phyloP scores from a whole-genome alignment of 1,140 invertebrate genomes.

The Polypedilum vanderplanki region DNA sequence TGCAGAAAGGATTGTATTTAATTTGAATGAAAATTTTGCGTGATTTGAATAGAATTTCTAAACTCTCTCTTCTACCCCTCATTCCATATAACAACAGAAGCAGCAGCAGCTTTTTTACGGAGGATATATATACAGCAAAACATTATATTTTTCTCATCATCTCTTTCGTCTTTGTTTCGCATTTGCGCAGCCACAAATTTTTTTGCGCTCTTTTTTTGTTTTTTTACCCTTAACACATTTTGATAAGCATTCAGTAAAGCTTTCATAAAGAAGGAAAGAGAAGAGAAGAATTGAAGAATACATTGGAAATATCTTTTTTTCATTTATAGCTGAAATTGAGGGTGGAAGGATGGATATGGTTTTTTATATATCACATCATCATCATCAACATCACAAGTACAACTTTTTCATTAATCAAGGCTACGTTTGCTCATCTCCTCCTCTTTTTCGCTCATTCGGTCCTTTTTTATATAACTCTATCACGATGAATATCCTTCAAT shows the following conservation, averaged over 20 bases:
- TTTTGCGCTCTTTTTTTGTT: background rate
- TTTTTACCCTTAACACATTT: conserved; percentile 1
- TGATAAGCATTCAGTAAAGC: background rate
- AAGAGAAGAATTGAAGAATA: too few relatives aligned
- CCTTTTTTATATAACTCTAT: background rate
- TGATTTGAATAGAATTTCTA: conserved; percentile 13
- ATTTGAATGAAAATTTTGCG: conserved; percentile 16
- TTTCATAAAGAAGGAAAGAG: too few relatives aligned
- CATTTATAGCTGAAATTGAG: background rate
- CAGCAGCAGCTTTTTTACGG: background rate
- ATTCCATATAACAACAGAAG: too few relatives aligned
- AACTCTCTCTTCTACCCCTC: background rate
- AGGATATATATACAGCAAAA: background rate
- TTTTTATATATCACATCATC: conserved; percentile 7
- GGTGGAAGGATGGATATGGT: background rate
- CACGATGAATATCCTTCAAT: background rate
- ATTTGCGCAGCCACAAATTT: conserved; percentile 4
- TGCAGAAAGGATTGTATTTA: conserved; percentile 18
- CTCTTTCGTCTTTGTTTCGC: background rate
- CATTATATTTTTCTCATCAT: too few relatives aligned
- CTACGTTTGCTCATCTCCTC: background rate
- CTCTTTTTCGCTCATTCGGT: background rate
- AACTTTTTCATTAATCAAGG: conserved; percentile 19
- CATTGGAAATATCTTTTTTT: background rate
- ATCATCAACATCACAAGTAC: background rate